Evolutionary conservation across 2,797 vertebrate genomes (phyloP), one percentile per base, ranked within the genome.

Genomic region (Choloepus didactylus): DNA sequence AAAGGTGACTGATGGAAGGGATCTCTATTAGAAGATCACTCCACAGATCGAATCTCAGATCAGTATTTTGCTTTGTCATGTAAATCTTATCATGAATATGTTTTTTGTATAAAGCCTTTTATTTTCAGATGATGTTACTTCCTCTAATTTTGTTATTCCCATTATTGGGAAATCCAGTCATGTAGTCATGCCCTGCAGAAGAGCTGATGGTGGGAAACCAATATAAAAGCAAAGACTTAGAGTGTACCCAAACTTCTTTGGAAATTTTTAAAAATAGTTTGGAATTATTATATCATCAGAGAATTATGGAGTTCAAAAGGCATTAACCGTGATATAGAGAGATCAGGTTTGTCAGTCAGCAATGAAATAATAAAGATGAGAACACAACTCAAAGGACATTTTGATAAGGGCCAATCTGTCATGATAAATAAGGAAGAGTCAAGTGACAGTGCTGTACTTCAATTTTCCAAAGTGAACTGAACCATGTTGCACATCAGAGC

Each of bases 381-480:
- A 49, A 84, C 64, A 89, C 15, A 87, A 12, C 11, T n/a, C 21
- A 44, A 16, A 93, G 62, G 21, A 8, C n/a, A 80, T 85, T 96
- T 69, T 79, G 41, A 82, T 90, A 69, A 91, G 41, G 41, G 23
- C 23, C 41, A 29, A 9, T n/a, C 54, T 93, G 91, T 91, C 64
- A 66, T 60, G 46, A 92, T 67, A 77, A 94, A 81, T 67, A 94
- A 90, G 73, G 49, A 79, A 83, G 85, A 75, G 6, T 35, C 49
- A 82, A 93, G 46, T 29, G 79, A 90, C 70, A 23, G 54, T 49
- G 5, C 31, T 31, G 46, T 46, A 60, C 35, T 86, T 88, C 4
- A 3, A 75, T 62, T 93, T 95, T 89, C 72, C 81, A 76, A 93
- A 95, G 66, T 90, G 56, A 69, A 75, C 91, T 64, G 87, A 80